These are phyloP conservation scores for Odocoileus hemionus DNA, from an alignment of 2,113 vertebrate species.

Conservation along the genomic window DNA sequence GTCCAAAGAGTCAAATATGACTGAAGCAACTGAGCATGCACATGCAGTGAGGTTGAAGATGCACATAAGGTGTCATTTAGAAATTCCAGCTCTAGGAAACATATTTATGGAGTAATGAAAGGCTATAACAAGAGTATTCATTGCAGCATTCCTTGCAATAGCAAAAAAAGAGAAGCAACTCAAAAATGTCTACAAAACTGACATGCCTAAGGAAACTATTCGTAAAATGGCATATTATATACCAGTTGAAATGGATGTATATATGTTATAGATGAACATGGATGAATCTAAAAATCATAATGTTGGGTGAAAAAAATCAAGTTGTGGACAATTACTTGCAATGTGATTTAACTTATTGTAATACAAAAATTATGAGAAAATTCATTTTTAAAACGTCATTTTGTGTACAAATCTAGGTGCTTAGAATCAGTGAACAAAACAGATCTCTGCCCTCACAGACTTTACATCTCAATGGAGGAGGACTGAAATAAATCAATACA, in stretches of 20 bases:
- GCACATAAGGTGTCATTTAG: not conserved
- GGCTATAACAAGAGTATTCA: not conserved
- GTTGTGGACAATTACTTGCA: not conserved
- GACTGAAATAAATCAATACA: not conserved
- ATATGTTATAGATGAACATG: not conserved
- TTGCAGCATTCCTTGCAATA: not conserved
- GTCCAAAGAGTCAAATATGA: not conserved
- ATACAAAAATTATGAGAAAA: not conserved
- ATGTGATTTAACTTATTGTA: not conserved
- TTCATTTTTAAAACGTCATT: not conserved
- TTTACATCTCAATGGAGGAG: not conserved
- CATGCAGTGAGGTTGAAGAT: not conserved
- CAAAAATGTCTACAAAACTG: not conserved
- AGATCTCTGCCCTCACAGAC: not conserved
- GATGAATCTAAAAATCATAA: not conserved
- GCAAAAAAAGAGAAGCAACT: not conserved
- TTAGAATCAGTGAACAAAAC: not conserved
- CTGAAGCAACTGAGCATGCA: not conserved
- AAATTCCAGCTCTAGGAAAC: not conserved
- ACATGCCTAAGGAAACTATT: not conserved
- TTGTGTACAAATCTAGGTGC: not conserved
- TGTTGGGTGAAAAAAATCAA: not conserved
- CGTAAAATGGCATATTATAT: not conserved
- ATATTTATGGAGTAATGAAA: not conserved
- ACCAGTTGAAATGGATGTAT: not conserved